Evolutionary conservation across 2,888 invertebrate species (phyloP), one percentile per base, ranked within the genome.

Genomic region (Mythimna impura): DNA sequence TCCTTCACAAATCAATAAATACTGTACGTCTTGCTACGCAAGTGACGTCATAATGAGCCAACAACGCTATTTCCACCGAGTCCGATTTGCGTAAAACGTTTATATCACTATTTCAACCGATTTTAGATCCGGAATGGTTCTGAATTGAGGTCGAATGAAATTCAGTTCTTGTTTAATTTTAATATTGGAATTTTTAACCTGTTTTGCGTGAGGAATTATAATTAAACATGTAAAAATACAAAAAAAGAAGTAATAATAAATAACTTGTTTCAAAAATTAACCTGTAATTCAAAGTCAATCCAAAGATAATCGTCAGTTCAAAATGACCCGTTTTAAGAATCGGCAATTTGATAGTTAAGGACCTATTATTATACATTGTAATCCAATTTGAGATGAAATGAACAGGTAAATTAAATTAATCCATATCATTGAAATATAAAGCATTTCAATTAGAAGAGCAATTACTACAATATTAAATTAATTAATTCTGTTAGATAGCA

Each of bases 41-140:
- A 7, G 40, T 79, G 62, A 76, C 81, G 77, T 80, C 76, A 79
- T 79, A 68, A 73, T 65, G 61, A 66, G 9, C 25, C 64, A 14
- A 55, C 72, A 43, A 71, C 10, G 62, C 73, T 84, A 81, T 85
- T 83, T 79, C 77, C 14, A 71, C 34, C 66, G 62, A 74, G 43
- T 40, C 62, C 7, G 62, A 67, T 75, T 70, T 60, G 70, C 78
- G 81, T 81, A 74, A 79, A 71, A 68, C 67, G 71, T 79, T 80
- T 73, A 65, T 61, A 70, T 60, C 54, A 76, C 74, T 77, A 85
- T 76, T 81, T 73, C 64, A 71, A 71, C 52, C 10, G 57, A 73
- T 58, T 71, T 71, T 52, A 82, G 47, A 80, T 82, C 74, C 78
- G 76, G 84, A 76, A 57, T 36, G 60, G 10, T 54, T 70, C 40